Base-by-base conservation (phyloP, 2,797 vertebrate genomes). In the Fundulus diaphanus region DNA sequence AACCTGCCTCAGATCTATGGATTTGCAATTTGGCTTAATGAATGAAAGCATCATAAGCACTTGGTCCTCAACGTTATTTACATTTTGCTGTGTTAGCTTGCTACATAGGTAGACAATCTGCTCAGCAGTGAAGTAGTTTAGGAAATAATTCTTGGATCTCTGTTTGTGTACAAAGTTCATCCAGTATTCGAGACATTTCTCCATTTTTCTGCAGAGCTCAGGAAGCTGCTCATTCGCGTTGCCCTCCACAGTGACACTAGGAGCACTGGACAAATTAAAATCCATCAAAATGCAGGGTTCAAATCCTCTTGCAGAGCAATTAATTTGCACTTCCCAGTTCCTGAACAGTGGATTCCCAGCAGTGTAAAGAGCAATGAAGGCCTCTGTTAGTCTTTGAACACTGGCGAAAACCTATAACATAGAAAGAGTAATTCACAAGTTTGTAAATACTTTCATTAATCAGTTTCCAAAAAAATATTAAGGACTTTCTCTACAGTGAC, bases 111-210 rank as follows among this genome's bases (percentile, higher is more conserved):
- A 97, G n/a, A 99, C 96, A 82, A 99, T 93, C 91, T 99, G 98
- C 86, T 99, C 97, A 0, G 97, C 96, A 0, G 96, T 98, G 89
- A 96, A 99, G 88, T 97, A 98, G 93, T 98, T 99, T 76, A 99
- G 91, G 90, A 97, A 96, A 88, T 97, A 97, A 82, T 97, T 85
- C 48, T 94, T 80, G 0, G 82, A 88, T 31, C 98, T 93, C 78
- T 98, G 96, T 67, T 94, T 77, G 6, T 90, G 85, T 77, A 99
- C 95, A 54, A 97, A 96, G n/a, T 48, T 72, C 83, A 95, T 92
- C 98, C 98, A 99, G 11, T 74, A 87, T 4, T 85, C 78, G 69
- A 99, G 88, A 49, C 96, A 97, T 12, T 78, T 85, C 90, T 99
- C 98, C 95, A 99, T 96, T 66, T 95, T 96, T 84, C 83, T 94